Base-by-base conservation (phyloP, 2,797 vertebrate species). In the Betta splendens region DNA sequence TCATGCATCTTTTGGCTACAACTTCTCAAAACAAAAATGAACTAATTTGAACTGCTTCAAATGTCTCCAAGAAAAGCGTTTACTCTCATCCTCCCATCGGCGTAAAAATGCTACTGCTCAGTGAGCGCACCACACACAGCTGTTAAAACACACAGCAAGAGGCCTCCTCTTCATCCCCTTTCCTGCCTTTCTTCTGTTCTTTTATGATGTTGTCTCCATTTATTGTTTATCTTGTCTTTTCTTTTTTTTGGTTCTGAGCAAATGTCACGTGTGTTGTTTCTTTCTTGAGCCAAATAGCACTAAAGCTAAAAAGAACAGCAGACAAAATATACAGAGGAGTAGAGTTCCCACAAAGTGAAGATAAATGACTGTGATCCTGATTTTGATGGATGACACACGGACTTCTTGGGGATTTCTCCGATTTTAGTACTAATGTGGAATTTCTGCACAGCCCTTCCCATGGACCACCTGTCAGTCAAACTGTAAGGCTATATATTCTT, bases 131-230 rank as follows among this genome's bases (percentile, higher is more conserved):
- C 67, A 59, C 51, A 49, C 60, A 68, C 86, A 88, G 87, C 82
- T 89, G 86, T 84, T 75, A 79, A 89, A 89, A 87, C 84, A 88
- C 72, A 50, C 80, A 81, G 79, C 54, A 13, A 78, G 82, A 67
- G 69, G 67, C 68, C 71, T 67, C 32, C 38, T 57, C 73, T 48
- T 77, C 67, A 45, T 67, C 58, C 37, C 57, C 23, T 35, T 69
- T 52, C 39, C 57, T 0, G 13, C 17, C 56, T 77, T 70, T 77
- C 51, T 57, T 80, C 66, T 72, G 31, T 59, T 75, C 73, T 59
- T 67, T 66, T 76, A 59, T 54, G 38, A 51, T 31, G 53, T 58
- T 21, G 40, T 39, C 52, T 71, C 44, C 43, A 65, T 45, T 58
- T 44, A 69, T 51, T 67, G n/a, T 50, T 63, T 53, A 39, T 72